These are phyloP conservation scores for Ennomos erosarius DNA, from an alignment of 2,888 invertebrate species.

Conservation along the genomic window DNA sequence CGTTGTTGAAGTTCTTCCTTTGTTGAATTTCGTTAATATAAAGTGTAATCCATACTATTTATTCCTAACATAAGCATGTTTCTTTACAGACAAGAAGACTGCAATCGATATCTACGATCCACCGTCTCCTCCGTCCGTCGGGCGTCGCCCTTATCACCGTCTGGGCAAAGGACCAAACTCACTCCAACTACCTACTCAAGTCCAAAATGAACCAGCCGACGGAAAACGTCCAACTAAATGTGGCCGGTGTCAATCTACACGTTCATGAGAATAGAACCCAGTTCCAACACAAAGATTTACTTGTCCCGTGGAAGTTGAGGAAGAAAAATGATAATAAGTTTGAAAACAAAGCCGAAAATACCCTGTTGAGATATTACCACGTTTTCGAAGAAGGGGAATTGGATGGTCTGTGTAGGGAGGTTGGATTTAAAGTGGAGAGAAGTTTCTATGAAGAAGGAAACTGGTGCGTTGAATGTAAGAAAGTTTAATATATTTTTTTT, in stretches of 20 bases:
- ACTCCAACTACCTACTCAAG: slow-evolving; percentile 77
- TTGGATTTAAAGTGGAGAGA: slow-evolving; percentile 84
- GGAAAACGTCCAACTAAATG: slow-evolving; percentile 46
- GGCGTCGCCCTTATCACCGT: slow-evolving; percentile 96
- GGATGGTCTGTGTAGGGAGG: slow-evolving; percentile 85
- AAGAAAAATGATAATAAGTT: slow-evolving; percentile 57
- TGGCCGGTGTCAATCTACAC: slow-evolving; percentile 83
- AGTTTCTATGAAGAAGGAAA: slow-evolving; percentile 98
- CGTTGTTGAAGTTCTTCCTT: too few relatives aligned
- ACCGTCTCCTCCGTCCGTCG: slow-evolving; percentile 88
- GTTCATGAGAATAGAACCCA: slow-evolving; percentile 96
- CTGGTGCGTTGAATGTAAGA: slow-evolving; percentile 94
- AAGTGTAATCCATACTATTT: too few relatives aligned
- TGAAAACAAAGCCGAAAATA: slow-evolving; percentile 68
- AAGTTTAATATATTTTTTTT: slow-evolving; percentile 63
- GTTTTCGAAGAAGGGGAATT: slow-evolving; percentile 95
- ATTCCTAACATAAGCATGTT: neutral
- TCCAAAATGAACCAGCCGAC: slow-evolving; percentile 44
- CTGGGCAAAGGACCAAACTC: slow-evolving; percentile 97
- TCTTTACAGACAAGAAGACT: slow-evolving; percentile 88
- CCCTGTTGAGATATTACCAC: slow-evolving; percentile 95
- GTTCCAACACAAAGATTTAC: slow-evolving; percentile 94
- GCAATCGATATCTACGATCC: slow-evolving; percentile 90
- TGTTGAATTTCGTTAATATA: too few relatives aligned
- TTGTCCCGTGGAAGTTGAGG: slow-evolving; percentile 97